These are phyloP conservation scores for Argentina silus DNA, from an alignment of 2,797 vertebrate species.

Conservation along the genomic window DNA sequence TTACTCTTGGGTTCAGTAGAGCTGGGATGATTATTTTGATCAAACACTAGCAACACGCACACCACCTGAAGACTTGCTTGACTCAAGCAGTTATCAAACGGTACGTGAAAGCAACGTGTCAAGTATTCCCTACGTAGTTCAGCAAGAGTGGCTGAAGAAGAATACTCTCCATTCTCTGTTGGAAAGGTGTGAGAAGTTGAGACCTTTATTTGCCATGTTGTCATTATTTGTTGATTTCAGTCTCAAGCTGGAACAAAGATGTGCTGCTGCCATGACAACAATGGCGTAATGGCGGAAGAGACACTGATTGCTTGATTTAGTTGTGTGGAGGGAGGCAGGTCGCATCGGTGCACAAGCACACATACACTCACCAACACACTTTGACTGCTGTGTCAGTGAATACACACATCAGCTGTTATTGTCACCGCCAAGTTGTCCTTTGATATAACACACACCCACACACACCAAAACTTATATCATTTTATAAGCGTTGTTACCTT, in stretches of 20 bases:
- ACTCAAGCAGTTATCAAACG: background rate
- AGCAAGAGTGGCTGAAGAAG: background rate
- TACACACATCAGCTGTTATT: no score
- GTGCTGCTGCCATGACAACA: conserved; percentile 69
- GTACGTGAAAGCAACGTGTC: background rate
- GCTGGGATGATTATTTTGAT: no score
- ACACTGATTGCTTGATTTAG: conserved; percentile 51
- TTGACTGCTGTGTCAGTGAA: background rate
- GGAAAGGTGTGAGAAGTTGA: conserved; percentile 49
- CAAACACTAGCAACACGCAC: background rate
- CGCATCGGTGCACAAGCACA: conserved; percentile 21
- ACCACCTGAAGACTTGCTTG: background rate
- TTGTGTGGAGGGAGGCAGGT: conserved; percentile 36
- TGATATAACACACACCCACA: background rate
- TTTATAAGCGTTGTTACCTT: background rate
- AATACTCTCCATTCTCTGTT: conserved; percentile 10
- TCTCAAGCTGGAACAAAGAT: conserved; percentile 39
- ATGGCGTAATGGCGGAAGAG: conserved; percentile 29
- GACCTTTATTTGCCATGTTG: conserved; percentile 40
- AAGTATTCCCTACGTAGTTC: background rate
- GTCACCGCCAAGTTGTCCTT: background rate
- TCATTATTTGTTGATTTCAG: conserved; percentile 46
- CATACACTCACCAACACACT: background rate
- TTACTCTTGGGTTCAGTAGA: no score
- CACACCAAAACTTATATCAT: no score